A percentile compares a stretch with the other conserved stretches of the same genome.
Evolutionary conservation across 2,113 vertebrate species (phyloP).

Genomic region (Ptilonorhynchus violaceus): DNA sequence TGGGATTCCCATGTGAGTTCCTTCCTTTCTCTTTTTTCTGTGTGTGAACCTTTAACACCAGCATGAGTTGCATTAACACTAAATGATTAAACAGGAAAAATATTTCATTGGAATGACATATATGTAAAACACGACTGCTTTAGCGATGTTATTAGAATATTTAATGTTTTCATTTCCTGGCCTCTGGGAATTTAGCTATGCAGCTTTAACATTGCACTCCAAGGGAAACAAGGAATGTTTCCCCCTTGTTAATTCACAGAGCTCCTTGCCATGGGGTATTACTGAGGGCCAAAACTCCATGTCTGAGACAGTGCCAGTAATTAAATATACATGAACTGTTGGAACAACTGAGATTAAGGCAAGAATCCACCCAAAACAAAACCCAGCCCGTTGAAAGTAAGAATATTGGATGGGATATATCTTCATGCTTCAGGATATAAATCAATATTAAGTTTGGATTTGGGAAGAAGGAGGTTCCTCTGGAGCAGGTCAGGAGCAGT

Average conservation of each 20-base stretch:
- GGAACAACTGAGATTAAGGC: neutral
- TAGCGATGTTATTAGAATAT: constrained; percentile 30
- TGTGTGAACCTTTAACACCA: neutral
- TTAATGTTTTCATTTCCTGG: constrained; percentile 50
- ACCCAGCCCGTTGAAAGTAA: neutral
- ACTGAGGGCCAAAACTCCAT: constrained; percentile 8
- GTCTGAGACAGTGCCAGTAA: neutral
- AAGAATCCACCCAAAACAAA: constrained; percentile 29
- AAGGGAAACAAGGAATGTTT: constrained; percentile 23
- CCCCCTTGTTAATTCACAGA: neutral
- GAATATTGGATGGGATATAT: neutral
- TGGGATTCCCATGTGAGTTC: neutral
- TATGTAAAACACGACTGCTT: constrained; percentile 41
- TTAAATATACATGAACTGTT: neutral
- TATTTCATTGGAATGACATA: constrained; percentile 27
- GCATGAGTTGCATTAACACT: neutral
- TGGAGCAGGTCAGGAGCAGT: neutral
- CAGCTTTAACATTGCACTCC: neutral
- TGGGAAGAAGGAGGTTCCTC: neutral
- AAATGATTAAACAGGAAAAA: constrained; percentile 18
- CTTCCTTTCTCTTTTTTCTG: neutral
- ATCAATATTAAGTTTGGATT: neutral
- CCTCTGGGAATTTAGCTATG: constrained; percentile 40
- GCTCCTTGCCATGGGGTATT: neutral
- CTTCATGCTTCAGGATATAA: neutral